Conservation (phyloP, 2,797 vertebrate genomes). For the Enteromius paludinosus region DNA sequence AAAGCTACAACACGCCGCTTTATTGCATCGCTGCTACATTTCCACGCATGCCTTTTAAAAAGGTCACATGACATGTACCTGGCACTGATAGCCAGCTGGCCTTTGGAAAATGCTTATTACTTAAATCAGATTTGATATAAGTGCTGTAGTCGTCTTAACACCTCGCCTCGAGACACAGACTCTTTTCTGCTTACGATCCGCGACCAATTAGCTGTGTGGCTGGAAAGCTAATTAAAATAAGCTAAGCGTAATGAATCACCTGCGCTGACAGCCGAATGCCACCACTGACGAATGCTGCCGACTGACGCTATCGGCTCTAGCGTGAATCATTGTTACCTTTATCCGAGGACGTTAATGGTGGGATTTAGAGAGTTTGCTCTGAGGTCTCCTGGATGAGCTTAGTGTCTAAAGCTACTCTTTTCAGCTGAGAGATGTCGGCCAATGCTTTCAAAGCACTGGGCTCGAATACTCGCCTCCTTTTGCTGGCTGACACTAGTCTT, state of each 20-base stretch:
- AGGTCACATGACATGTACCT: slow-evolving; percentile 59
- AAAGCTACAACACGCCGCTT: slow-evolving; percentile 21
- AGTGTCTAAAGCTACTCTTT: slow-evolving; percentile 37
- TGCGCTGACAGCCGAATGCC: slow-evolving; percentile 65
- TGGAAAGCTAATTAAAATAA: slow-evolving; percentile 74
- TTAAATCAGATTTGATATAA: slow-evolving; percentile 61
- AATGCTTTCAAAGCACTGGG: slow-evolving; percentile 19
- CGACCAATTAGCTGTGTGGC: slow-evolving; percentile 71
- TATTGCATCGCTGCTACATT: slow-evolving; percentile 40
- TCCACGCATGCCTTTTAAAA: slow-evolving; percentile 41
- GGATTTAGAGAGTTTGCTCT: slow-evolving; percentile 17
- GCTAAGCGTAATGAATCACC: slow-evolving; percentile 75
- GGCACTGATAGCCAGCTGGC: slow-evolving; percentile 51
- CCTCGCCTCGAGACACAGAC: slow-evolving; percentile 63
- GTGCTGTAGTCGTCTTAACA: slow-evolving; percentile 40
- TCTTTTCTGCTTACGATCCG: slow-evolving; percentile 57
- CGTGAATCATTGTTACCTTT: slow-evolving; percentile 50
- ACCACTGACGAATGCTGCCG: slow-evolving; percentile 64
- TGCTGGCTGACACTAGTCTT: slow-evolving; percentile 62
- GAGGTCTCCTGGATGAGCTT: not conserved
- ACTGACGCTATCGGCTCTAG: slow-evolving; percentile 56
- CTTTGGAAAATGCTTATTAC: slow-evolving; percentile 61
- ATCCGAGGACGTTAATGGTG: slow-evolving; percentile 20
- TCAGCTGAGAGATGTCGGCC: not conserved
- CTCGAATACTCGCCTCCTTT: slow-evolving; percentile 51